Base-by-base conservation (phyloP, 92 coral and sea anemone genomes). In the Epizoanthus stellaris region DNA sequence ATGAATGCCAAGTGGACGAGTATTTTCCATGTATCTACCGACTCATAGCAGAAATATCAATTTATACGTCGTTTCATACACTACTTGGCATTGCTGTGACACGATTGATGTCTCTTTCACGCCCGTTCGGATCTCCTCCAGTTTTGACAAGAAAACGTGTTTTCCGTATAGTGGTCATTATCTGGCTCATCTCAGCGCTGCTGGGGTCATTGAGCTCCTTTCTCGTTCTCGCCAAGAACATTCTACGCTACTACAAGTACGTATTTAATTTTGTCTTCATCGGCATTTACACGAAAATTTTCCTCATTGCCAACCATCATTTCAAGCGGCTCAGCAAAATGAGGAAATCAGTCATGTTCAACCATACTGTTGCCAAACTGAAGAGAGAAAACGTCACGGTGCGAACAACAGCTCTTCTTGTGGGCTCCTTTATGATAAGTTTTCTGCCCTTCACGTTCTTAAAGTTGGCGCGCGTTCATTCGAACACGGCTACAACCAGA, bases 161-260 rank as follows among this genome's bases (percentile, higher is more conserved):
- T 42, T 1, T 13, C 57, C 36, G 21, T 15, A 62, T 79, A 2
- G 14, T 79, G 14, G 2, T 21, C 16, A 15, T 30, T 19, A 79
- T 79, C 16, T 79, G 83, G 83, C 6, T 58, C 6, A 17, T 17
- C 21, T 79, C 83, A 13, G 30, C 42, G 34, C 83, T 79, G 2
- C 47, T 45, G 71, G 83, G 83, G 49, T 6, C n/a, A 13, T 14
- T 79, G 0, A 79, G 83, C 53, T 59, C 40, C n/a, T 6, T 64
- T 14, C 10, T 79, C 65, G 42, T 9, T 23, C 36, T 20, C 1
- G 72, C 61, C 2, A 79, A 21, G 3, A 59, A 45, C 6, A 79
- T 79, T 16, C 73, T 79, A 12, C 83, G 83, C 83, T 79, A 79
- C 83, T 79, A 79, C 72, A 79, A 79, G 61, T 79, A 79, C 65